Conservation (phyloP, 2,797 vertebrate genomes). For the Lates japonicus region DNA sequence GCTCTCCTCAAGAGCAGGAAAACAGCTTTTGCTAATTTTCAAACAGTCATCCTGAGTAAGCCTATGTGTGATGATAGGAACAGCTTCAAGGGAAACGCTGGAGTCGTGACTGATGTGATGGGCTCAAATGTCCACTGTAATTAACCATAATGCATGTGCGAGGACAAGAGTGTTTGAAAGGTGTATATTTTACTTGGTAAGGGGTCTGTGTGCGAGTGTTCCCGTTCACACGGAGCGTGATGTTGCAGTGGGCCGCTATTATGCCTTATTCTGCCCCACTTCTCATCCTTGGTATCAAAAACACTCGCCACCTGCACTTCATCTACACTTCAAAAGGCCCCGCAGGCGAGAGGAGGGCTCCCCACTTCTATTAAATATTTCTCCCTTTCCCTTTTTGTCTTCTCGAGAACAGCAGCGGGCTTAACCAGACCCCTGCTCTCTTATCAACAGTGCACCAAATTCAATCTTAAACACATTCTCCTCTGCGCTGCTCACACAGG, state of each 20-base stretch:
- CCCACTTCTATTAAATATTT: slow-evolving; percentile 54
- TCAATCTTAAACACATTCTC: slow-evolving; percentile 40
- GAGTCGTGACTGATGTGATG: slow-evolving; percentile 46
- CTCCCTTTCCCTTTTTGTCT: slow-evolving; percentile 51
- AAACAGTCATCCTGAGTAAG: slow-evolving; percentile 39
- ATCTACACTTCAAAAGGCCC: slow-evolving; percentile 78
- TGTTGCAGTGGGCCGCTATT: slow-evolving; percentile 56
- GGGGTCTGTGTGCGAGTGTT: slow-evolving; percentile 30
- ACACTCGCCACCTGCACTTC: slow-evolving; percentile 74
- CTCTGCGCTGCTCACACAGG: slow-evolving; percentile 21
- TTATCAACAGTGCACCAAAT: slow-evolving; percentile 58
- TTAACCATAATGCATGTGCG: slow-evolving; percentile 64
- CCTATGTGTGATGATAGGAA: slow-evolving; percentile 59
- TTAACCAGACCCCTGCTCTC: slow-evolving; percentile 45
- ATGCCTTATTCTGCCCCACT: slow-evolving; percentile 46
- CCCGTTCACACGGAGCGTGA: slow-evolving; percentile 29
- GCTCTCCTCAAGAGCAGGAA: slow-evolving; percentile 47
- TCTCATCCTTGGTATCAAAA: slow-evolving; percentile 72
- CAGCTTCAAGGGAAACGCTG: slow-evolving; percentile 53
- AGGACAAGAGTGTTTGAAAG: slow-evolving; percentile 42
- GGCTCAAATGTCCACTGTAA: slow-evolving; percentile 66
- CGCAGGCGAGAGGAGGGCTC: slow-evolving; percentile 51
- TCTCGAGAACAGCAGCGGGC: slow-evolving; percentile 47
- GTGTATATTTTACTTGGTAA: slow-evolving; percentile 55
- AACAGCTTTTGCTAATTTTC: slow-evolving; percentile 67